Evolutionary conservation across 2,797 vertebrate species (phyloP).

Genomic region (Coilia nasus): DNA sequence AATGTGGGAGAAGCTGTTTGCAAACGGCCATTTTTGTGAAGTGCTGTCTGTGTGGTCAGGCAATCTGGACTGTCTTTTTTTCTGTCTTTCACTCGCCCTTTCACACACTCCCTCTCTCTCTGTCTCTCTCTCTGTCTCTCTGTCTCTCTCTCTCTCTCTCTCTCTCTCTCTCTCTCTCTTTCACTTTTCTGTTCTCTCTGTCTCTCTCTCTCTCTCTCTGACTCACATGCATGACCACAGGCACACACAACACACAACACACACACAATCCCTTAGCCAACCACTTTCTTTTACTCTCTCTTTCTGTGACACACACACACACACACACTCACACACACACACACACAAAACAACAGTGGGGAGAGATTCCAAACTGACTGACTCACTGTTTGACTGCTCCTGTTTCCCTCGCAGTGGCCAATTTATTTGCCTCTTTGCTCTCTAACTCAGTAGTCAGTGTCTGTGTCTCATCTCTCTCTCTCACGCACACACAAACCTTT

Average conservation of each 20-base stretch:
- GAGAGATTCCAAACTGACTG: background rate
- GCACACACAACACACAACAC: background rate
- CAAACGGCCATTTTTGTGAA: conserved; percentile 20
- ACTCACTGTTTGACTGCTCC: background rate
- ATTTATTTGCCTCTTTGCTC: background rate
- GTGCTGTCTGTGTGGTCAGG: background rate
- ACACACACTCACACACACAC: conserved; percentile 15
- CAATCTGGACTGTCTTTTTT: background rate
- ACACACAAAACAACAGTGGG: background rate
- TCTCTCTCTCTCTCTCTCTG: background rate
- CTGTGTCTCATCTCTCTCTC: background rate
- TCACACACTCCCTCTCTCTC: too few relatives aligned
- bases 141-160: background rate
- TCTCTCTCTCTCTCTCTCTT: too few relatives aligned
- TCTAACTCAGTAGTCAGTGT: background rate
- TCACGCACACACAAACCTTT: too few relatives aligned
- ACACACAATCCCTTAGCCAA: background rate
- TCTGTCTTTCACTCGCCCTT: too few relatives aligned
- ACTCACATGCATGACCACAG: too few relatives aligned
- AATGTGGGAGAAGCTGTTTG: conserved; percentile 18
- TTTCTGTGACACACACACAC: background rate
- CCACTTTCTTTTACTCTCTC: background rate
- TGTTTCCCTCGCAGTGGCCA: background rate
- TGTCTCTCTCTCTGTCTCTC: background rate
- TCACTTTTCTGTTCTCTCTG: background rate